phyloP scores from a whole-genome alignment of 2,888 invertebrate species.

The Mongoloraphidia duomilia region DNA sequence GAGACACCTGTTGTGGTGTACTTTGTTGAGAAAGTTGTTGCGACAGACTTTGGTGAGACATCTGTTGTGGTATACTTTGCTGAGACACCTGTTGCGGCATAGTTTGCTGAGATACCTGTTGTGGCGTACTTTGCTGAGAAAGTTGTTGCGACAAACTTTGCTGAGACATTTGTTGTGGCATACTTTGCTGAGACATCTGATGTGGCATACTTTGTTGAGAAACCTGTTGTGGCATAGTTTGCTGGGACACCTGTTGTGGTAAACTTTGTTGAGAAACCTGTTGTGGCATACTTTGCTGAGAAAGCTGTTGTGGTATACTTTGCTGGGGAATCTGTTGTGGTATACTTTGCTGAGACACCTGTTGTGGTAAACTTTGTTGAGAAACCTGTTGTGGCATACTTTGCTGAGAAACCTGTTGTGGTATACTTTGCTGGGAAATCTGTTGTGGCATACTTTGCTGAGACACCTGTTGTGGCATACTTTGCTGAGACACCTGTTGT shows the following conservation, averaged over 20 bases:
- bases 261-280: neutral
- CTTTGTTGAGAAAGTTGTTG: slow-evolving; percentile 14
- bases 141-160: too few species aligned
- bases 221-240: neutral
- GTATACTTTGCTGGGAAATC: neutral
- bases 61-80: too few species aligned
- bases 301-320: slow-evolving; percentile 34
- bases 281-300: slow-evolving; percentile 23
- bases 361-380: neutral
- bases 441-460: neutral
- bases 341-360: slow-evolving; percentile 7
- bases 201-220: neutral
- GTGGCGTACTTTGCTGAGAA: too few species aligned
- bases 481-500: too few species aligned
- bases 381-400: slow-evolving; percentile 9
- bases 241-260: too few species aligned
- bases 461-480: too few species aligned
- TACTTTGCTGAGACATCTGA: too few species aligned
- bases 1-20: slow-evolving; percentile 16
- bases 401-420: slow-evolving; percentile 9
- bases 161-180: too few species aligned
- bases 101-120: too few species aligned
- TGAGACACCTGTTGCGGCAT: too few species aligned
- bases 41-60: too few species aligned
- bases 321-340: slow-evolving; percentile 25